Percentiles rank a stretch among this genome's conserved stretches.
Evolutionary conservation across 2,113 vertebrate species (phyloP).

Genomic region (Procavia capensis): DNA sequence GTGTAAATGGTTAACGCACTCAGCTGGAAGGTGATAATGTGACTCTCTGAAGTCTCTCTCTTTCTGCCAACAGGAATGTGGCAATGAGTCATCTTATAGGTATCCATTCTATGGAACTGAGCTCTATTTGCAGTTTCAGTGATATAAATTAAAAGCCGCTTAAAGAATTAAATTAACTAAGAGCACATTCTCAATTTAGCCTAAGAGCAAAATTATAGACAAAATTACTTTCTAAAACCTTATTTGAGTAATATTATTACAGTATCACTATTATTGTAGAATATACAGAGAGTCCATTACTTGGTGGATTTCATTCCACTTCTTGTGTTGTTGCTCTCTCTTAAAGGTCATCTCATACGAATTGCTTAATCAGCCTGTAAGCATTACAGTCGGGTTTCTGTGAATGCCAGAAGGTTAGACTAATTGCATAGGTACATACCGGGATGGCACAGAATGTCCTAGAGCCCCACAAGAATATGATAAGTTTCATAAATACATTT

Average conservation of each 20-base stretch:
- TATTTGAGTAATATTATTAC: not conserved
- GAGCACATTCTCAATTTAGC: not conserved
- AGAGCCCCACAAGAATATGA: not conserved
- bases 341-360: not conserved
- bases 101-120: not conserved
- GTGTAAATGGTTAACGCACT: too few relatives aligned
- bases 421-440: not conserved
- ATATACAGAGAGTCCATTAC: not conserved
- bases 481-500: not conserved
- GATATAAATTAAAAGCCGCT: not conserved
- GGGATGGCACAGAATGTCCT: not conserved
- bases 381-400: not conserved
- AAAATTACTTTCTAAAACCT: not conserved
- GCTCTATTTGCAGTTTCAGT: not conserved
- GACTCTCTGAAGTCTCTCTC: not conserved
- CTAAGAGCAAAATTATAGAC: not conserved
- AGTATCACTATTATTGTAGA: not conserved
- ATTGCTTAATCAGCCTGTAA: not conserved
- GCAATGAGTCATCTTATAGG: not conserved
- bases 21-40: not conserved
- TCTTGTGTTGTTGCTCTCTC: constrained; percentile 10
- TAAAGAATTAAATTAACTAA: not conserved
- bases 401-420: not conserved
- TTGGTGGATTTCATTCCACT: not conserved
- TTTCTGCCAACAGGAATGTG: not conserved